A percentile compares a stretch with the other conserved stretches of the same genome.
Evolutionary conservation across 2,113 vertebrate genomes (phyloP).

Genomic region (Erythrolamprus reginae): DNA sequence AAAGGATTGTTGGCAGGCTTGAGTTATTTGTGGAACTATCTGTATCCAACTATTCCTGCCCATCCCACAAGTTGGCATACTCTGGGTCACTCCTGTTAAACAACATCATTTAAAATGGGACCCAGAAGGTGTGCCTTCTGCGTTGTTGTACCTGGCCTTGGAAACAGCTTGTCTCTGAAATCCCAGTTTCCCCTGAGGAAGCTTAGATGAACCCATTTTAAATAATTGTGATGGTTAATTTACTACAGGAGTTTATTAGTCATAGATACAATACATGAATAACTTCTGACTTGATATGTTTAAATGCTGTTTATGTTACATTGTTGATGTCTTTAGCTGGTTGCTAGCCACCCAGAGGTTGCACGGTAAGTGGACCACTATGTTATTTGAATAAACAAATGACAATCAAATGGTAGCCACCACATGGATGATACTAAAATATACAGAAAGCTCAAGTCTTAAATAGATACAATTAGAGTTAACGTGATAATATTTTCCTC

Average conservation of each 20-base stretch:
- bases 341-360: neutral
- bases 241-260: neutral
- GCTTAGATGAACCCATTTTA: neutral
- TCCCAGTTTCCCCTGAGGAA: neutral
- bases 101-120: neutral
- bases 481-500: neutral
- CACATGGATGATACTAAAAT: neutral
- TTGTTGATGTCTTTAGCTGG: neutral
- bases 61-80: neutral
- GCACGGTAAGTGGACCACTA: neutral
- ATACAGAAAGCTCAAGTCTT: neutral
- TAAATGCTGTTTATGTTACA: neutral
- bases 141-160: neutral
- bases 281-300: neutral
- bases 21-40: neutral
- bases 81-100: neutral
- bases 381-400: neutral
- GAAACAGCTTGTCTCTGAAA: neutral
- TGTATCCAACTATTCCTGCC: neutral
- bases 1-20: neutral
- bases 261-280: neutral
- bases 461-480: neutral
- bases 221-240: neutral
- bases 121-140: neutral
- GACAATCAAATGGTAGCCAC: neutral